Percentiles rank a stretch among this genome's conserved stretches.
These are phyloP conservation scores for Chrysomela aeneicollis DNA, from an alignment of 2,888 invertebrate genomes.

Conservation along the genomic window DNA sequence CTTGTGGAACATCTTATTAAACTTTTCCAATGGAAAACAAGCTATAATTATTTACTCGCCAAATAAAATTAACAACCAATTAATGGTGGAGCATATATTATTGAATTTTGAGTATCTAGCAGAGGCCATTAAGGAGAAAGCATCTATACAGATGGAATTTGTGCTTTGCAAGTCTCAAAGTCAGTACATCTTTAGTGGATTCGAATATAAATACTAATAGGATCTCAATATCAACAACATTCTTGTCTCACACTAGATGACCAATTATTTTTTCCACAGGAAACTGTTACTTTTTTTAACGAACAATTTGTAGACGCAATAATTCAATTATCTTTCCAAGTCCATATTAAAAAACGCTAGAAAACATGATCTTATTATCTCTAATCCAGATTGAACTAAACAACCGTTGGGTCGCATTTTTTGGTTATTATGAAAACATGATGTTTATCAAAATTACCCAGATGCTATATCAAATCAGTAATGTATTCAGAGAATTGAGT, in stretches of 20 bases:
- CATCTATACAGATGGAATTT: background rate
- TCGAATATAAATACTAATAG: too few species aligned
- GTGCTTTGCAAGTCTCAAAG: background rate
- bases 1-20: background rate
- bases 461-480: too few species aligned
- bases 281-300: background rate
- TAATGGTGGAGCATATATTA: background rate
- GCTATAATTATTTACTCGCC: background rate
- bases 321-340: too few species aligned
- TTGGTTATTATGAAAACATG: too few species aligned
- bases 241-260: background rate
- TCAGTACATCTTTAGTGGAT: background rate
- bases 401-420: too few species aligned
- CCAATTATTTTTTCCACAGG: background rate
- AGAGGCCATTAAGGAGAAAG: background rate
- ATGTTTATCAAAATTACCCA: too few species aligned
- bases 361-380: too few species aligned
- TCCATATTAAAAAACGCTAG: too few species aligned
- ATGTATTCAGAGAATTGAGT: too few species aligned
- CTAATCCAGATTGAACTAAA: too few species aligned
- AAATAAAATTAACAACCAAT: slow-evolving; percentile 1
- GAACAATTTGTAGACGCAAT: too few species aligned
- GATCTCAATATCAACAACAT: too few species aligned
- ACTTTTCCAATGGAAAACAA: background rate
- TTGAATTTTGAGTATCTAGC: background rate